These are phyloP conservation scores for Lysiphlebus fabarum DNA, from an alignment of 1,140 invertebrate genomes.

Conservation along the genomic window DNA sequence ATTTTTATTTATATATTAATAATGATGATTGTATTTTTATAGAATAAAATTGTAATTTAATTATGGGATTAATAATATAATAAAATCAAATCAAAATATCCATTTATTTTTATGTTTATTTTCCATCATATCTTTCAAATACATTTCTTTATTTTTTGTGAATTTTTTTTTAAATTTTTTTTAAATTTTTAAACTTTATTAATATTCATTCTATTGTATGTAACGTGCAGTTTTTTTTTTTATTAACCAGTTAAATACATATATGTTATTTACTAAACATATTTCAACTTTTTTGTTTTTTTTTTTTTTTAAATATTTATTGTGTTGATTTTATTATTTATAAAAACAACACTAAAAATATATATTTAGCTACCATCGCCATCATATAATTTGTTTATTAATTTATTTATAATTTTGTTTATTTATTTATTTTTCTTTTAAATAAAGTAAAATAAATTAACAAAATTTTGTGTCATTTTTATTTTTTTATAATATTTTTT, in stretches of 20 bases:
- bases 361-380: constrained; percentile 27
- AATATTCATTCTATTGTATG: constrained; percentile 26
- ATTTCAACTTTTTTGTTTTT: constrained; percentile 28
- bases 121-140: constrained; percentile 25
- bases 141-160: constrained; percentile 14
- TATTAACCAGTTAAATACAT: constrained; percentile 35
- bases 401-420: not conserved
- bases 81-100: constrained; percentile 13
- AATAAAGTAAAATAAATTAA: no score
- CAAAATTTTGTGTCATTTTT: no score
- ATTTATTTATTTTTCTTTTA: no score
- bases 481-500: no score
- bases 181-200: constrained; percentile 10
- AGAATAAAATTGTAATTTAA: no score
- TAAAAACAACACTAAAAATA: constrained; percentile 27
- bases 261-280: constrained; percentile 33
- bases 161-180: constrained; percentile 2
- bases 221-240: constrained; percentile 37
- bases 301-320: constrained; percentile 10
- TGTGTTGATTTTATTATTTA: no score
- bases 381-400: constrained; percentile 13
- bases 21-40: no score
- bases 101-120: constrained; percentile 25
- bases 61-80: constrained; percentile 6
- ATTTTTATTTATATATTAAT: constrained; percentile 23